These are phyloP conservation scores for Drosophila santomea DNA, from an alignment of 1,140 invertebrate genomes.

Conservation along the genomic window DNA sequence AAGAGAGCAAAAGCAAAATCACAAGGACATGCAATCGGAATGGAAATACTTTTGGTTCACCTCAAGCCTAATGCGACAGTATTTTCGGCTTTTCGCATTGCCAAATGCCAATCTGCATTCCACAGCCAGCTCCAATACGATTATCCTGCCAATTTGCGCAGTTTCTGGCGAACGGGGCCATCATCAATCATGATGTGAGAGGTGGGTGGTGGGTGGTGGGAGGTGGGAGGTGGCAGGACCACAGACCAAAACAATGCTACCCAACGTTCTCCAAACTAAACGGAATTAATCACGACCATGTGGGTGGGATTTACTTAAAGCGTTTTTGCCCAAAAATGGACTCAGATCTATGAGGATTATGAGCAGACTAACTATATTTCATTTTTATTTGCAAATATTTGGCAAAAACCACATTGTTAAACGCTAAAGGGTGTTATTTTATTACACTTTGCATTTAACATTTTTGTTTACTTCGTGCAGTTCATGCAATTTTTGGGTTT, in stretches of 20 bases:
- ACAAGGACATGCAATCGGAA: conserved; percentile 22
- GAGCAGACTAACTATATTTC: not conserved
- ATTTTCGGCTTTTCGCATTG: conserved; percentile 24
- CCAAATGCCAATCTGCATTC: conserved; percentile 32
- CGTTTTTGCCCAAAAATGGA: not conserved
- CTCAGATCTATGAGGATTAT: not conserved
- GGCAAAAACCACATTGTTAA: too few species aligned
- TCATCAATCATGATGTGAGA: conserved; percentile 36
- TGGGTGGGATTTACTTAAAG: conserved; percentile 13
- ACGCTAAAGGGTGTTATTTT: too few species aligned
- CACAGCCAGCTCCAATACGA: conserved; percentile 7
- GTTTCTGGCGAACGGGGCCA: not conserved
- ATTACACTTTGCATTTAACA: not conserved
- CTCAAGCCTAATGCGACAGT: conserved; percentile 47
- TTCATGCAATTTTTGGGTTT: too few species aligned
- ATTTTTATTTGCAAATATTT: not conserved
- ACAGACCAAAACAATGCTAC: conserved; percentile 9
- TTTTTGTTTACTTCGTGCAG: too few species aligned
- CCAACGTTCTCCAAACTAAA: not conserved
- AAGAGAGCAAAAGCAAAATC: too few species aligned
- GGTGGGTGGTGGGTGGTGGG: not conserved
- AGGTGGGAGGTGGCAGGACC: not conserved
- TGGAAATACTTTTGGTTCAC: conserved; percentile 44
- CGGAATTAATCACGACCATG: conserved; percentile 25
- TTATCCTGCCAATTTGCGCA: conserved; percentile 31